These are phyloP conservation scores for Thaleichthys pacificus DNA, from an alignment of 2,797 vertebrate genomes.

Conservation along the genomic window DNA sequence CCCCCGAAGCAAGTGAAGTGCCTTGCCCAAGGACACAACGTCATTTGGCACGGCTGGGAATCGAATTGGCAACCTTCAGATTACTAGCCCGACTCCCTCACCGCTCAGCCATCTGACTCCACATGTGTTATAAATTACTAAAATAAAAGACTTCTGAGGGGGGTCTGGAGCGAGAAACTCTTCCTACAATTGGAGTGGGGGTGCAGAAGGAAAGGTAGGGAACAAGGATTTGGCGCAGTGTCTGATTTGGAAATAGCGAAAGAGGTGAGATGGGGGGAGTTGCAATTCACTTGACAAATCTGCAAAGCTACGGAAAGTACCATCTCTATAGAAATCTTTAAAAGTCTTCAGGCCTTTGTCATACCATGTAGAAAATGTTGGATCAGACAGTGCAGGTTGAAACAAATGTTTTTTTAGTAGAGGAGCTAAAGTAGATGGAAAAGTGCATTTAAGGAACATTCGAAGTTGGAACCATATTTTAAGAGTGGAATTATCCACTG, in stretches of 20 bases:
- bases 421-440: no score
- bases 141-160: not conserved
- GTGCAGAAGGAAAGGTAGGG: not conserved
- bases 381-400: not conserved
- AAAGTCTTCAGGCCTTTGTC: constrained; percentile 1
- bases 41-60: no score
- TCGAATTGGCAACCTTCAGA: no score
- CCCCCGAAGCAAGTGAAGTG: no score
- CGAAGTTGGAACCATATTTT: not conserved
- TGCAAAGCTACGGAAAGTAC: constrained; percentile 1
- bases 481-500: not conserved
- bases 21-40: no score
- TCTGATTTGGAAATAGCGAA: not conserved
- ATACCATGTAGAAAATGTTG: not conserved
- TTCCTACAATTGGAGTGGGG: not conserved
- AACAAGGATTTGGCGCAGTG: not conserved
- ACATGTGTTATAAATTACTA: not conserved
- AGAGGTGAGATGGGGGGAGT: constrained; percentile 3
- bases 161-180: not conserved
- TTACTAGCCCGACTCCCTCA: no score
- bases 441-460: not conserved
- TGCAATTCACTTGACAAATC: not conserved
- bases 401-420: not conserved
- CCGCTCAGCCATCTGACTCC: no score
- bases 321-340: not conserved